Evolutionary conservation across 2,797 vertebrate species (phyloP).

Genomic region (Sebastes baramenuke): DNA sequence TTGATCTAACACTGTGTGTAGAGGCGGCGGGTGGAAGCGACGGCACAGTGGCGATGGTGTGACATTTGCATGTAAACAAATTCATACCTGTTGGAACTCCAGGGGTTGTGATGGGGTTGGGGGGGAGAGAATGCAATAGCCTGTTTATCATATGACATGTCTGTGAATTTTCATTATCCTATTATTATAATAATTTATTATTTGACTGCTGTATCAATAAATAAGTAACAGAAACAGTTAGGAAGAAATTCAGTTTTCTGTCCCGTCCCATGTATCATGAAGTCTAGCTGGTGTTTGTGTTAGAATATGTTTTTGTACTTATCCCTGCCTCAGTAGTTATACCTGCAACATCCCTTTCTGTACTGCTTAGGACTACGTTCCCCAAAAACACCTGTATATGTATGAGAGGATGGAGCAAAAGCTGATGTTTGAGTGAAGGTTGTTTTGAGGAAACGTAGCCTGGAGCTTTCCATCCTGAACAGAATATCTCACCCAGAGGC

Average conservation of each 20-base stretch:
- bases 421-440: slow-evolving; percentile 18
- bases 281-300: slow-evolving; percentile 66
- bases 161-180: slow-evolving; percentile 76
- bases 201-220: slow-evolving; percentile 71
- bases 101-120: slow-evolving; percentile 48
- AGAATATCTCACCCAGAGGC: slow-evolving; percentile 54
- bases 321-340: slow-evolving; percentile 34
- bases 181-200: slow-evolving; percentile 62
- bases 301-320: slow-evolving; percentile 70
- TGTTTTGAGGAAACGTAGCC: slow-evolving; percentile 52
- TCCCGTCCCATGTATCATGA: slow-evolving; percentile 48
- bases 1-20: slow-evolving; percentile 59
- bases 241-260: slow-evolving; percentile 42
- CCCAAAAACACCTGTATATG: slow-evolving; percentile 22
- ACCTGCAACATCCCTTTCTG: slow-evolving; percentile 30
- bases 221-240: slow-evolving; percentile 43
- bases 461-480: slow-evolving; percentile 52
- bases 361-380: slow-evolving; percentile 40
- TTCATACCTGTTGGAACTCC: slow-evolving; percentile 79
- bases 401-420: slow-evolving; percentile 34
- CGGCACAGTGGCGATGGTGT: slow-evolving; percentile 68
- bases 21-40: slow-evolving; percentile 38
- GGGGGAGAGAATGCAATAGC: slow-evolving; percentile 61
- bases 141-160: slow-evolving; percentile 76
- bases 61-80: slow-evolving; percentile 84